Base-by-base conservation (phyloP, 2,888 invertebrate species). In the Rhagonycha lutea region DNA sequence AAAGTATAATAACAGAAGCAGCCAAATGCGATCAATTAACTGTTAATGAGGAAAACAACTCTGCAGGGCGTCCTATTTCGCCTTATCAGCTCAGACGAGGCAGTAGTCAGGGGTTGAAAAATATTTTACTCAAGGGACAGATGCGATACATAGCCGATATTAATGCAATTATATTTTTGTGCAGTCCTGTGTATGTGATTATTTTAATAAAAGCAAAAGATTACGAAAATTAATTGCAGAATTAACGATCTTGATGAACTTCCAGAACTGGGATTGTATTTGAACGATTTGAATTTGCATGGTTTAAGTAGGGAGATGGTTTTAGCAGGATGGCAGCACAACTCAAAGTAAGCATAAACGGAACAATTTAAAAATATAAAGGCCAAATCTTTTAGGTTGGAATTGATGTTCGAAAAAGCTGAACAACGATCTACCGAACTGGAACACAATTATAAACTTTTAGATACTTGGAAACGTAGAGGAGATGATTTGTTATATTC, bases 401-500 rank as follows among this genome's bases (percentile, higher is more conserved):
- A 96, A 84, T 89, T 95, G 75, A 92, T 94, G 89, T 96, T 94
- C 80, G 96, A 96, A 83, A 92, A 93, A 75, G 96, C 95, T 0
- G 96, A 96, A 83, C 92, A 92, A 82, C 91, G 95, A 74, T 94
- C 95, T 60, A 90, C 91, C 72, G 94, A 95, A 75, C 88, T 97
- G 76, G 95, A 95, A 83, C 92, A 93, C 80, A 96, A 94, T 60
- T 90, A 95, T 83, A 90, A 92, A 71, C 89, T 96, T 18, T 88
- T 94, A 14, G 96, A 96, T 84, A 92, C 94, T 32, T 96, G 96
- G 96, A 95, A 96, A 86, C 91, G 93, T 75, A 92, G 94, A 80
- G 95, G 96, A 0, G 96, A 97, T 84, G 95, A 95, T 80, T 89
- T 97, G 4, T 89, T 97, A 0, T 97, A 97, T 85, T 96, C 97